A percentile compares a stretch with the other conserved stretches of the same genome.
Conservation (phyloP, 2,113 vertebrate genomes). For the Megaptera novaeangliae region DNA sequence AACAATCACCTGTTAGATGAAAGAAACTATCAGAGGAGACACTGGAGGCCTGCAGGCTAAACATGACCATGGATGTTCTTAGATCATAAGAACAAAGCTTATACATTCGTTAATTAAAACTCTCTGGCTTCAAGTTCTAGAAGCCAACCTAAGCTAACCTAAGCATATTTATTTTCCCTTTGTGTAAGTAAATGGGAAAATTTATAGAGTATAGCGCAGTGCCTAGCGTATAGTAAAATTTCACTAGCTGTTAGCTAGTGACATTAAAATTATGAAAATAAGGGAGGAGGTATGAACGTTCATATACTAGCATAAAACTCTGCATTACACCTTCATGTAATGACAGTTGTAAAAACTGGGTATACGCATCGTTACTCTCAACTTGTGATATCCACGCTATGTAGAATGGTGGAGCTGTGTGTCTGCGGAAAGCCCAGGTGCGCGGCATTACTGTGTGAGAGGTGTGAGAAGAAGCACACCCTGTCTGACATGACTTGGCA, state of each 20-base stretch:
- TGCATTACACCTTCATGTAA: neutral
- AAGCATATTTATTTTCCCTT: neutral
- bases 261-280: neutral
- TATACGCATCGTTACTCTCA: neutral
- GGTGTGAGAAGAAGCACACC: neutral
- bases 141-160: neutral
- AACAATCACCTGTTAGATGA: neutral
- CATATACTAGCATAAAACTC: neutral
- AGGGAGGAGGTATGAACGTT: neutral
- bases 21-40: neutral
- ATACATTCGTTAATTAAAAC: neutral
- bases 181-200: neutral
- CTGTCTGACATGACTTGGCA: slow-evolving; percentile 27
- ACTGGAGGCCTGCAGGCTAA: neutral
- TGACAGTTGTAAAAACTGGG: neutral
- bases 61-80: neutral
- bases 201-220: neutral
- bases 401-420: no score
- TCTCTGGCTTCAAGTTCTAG: neutral
- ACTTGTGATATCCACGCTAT: neutral
- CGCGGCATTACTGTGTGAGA: neutral
- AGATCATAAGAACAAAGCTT: neutral
- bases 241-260: neutral
- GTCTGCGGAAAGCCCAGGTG: neutral
- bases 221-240: neutral